These are phyloP conservation scores for Perognathus longimembris DNA, from an alignment of 2,113 vertebrate species.

Conservation along the genomic window DNA sequence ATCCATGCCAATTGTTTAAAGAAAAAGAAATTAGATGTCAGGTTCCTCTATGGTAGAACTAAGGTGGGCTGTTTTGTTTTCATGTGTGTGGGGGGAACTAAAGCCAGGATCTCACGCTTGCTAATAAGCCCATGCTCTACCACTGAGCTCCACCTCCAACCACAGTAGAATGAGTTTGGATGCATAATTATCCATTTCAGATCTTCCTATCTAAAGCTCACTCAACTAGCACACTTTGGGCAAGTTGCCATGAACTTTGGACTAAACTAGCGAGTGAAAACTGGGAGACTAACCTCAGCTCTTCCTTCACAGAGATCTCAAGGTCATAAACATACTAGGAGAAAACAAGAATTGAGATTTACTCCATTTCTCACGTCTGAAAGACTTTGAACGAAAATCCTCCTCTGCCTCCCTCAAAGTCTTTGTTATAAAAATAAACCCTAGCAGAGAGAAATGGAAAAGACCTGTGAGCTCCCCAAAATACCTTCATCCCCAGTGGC, in stretches of 20 bases:
- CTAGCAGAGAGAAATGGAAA: slow-evolving; percentile 54
- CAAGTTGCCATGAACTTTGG: slow-evolving; percentile 56
- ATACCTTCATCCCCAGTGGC: slow-evolving; percentile 9
- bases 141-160: neutral
- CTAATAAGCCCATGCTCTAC: neutral
- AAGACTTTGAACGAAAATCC: slow-evolving; percentile 29
- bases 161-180: slow-evolving; percentile 3
- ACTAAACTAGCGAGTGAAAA: slow-evolving; percentile 45
- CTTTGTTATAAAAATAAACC: slow-evolving; percentile 34
- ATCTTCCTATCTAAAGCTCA: slow-evolving; percentile 40
- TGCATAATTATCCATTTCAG: slow-evolving; percentile 54
- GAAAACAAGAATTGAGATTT: slow-evolving; percentile 31
- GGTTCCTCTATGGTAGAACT: slow-evolving; percentile 19
- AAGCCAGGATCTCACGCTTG: neutral
- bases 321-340: neutral
- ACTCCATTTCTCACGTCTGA: slow-evolving; percentile 12
- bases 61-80: neutral
- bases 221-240: slow-evolving; percentile 43
- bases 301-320: neutral
- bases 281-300: neutral
- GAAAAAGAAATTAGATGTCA: slow-evolving; percentile 34
- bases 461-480: slow-evolving; percentile 53
- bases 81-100: neutral
- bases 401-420: neutral
- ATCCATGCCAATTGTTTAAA: neutral